Base-by-base conservation (phyloP, 1,140 invertebrate species). In the Metaphire vulgaris region DNA sequence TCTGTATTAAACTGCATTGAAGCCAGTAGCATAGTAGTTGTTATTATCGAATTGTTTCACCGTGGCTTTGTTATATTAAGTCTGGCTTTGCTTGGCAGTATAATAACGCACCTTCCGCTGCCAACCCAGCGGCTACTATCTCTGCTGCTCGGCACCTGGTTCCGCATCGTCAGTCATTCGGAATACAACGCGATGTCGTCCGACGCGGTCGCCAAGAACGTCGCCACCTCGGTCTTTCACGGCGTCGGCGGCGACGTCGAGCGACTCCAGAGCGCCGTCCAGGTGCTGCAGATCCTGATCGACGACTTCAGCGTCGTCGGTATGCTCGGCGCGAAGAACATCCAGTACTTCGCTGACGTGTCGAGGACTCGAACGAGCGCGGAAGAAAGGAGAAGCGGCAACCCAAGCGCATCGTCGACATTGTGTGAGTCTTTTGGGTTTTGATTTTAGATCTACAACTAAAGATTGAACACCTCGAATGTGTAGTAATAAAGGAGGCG, bases 221-320 rank as follows among this genome's bases (percentile, higher is more conserved):
- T 98, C 16, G 96, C 97, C 28, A 96, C 96, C n/a, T 97, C 94
- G 81, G 96, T 99, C 86, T 98, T 99, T 88, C 95, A 97, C 85
- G 83, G 83, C 0, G 84, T 83, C 79, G 83, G 82, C 15, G 81
- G 82, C 30, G 82, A 85, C 68, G 83, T 83, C 0, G 81, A 80
- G 0, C 85, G 83, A 78, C 79, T 82, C 2, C 72, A 69, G 31
- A 78, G 80, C 70, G 80, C 85, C 16, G 81, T 85, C 41, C 41
- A 56, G 41, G 74, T 78, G 28, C 31, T 79, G 28, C 73, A 90
- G 92, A 80, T 93, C 96, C 90, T 96, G 82, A 98, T 99, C 82
- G 95, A 98, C 86, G 94, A 97, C 86, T 99, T 98, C 89, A 95
- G 95, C 68, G 91, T 93, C 32, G 93, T 92, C 69, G 93, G 97